phyloP scores from a whole-genome alignment of 2,888 invertebrate genomes.

The Synanthedon tipuliformis region DNA sequence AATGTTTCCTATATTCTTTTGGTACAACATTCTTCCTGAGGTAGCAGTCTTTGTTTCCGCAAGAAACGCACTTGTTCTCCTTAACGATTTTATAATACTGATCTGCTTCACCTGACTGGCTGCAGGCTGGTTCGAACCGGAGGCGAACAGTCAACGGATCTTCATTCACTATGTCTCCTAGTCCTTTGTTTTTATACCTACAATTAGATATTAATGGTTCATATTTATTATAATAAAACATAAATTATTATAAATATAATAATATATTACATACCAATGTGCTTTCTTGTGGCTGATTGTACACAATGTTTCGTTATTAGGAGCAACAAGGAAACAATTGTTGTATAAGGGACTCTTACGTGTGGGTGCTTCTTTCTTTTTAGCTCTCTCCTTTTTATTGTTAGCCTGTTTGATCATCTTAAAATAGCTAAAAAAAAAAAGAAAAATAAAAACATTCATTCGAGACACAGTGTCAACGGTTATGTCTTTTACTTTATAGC shows the following conservation, averaged over 20 bases:
- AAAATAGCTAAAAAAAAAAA: no score
- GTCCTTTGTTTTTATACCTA: constrained; percentile 65
- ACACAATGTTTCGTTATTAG: constrained; percentile 81
- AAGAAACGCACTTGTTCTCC: constrained; percentile 83
- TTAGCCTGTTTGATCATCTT: no score
- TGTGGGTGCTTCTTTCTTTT: constrained; percentile 21
- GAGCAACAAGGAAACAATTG: constrained; percentile 82
- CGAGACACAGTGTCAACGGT: no score
- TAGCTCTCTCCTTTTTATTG: constrained; percentile 5
- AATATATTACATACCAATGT: constrained; percentile 68
- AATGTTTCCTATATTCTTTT: constrained; percentile 81
- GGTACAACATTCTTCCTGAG: constrained; percentile 86
- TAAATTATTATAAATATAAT: background rate
- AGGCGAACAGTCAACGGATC: constrained; percentile 76
- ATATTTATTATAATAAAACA: no score
- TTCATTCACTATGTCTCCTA: constrained; percentile 49
- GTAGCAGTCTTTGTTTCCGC: constrained; percentile 75
- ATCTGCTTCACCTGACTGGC: constrained; percentile 77
- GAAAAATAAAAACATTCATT: no score
- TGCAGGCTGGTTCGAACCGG: constrained; percentile 81
- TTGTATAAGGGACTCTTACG: constrained; percentile 79
- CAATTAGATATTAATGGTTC: background rate
- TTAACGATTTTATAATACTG: constrained; percentile 79
- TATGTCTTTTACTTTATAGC: no score
- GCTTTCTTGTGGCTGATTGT: constrained; percentile 82